Evolutionary conservation across 2,797 vertebrate species (phyloP).

Genomic region (Spondyliosoma cantharus): DNA sequence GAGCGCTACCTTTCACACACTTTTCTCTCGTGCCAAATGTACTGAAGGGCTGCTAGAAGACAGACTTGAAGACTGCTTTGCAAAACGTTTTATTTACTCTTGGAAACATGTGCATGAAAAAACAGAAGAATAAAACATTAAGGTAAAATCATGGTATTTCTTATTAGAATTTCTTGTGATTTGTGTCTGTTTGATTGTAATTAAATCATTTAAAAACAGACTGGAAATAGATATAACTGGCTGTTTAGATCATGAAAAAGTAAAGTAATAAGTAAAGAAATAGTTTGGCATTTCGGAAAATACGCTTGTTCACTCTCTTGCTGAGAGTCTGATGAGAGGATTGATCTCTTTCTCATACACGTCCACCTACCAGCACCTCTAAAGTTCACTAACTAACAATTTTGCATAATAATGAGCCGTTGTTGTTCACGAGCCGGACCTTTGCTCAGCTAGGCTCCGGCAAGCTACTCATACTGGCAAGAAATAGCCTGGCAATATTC

Average conservation of each 20-base stretch:
- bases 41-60: not conserved
- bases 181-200: not conserved
- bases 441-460: too few species aligned
- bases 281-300: not conserved
- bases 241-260: not conserved
- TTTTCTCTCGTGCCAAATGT: conserved; percentile 46
- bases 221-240: not conserved
- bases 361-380: too few species aligned
- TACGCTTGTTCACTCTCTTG: not conserved
- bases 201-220: not conserved
- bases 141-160: not conserved
- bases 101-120: not conserved
- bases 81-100: not conserved
- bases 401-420: too few species aligned
- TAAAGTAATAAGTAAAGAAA: not conserved
- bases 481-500: too few species aligned
- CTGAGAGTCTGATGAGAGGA: too few species aligned
- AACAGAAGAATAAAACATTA: not conserved
- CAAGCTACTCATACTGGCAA: too few species aligned
- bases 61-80: not conserved
- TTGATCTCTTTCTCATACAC: not conserved
- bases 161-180: not conserved
- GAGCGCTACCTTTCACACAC: conserved; percentile 66
- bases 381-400: too few species aligned
- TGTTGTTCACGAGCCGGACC: too few species aligned